phyloP scores from a whole-genome alignment of 2,797 vertebrate species.

The Otus scops region DNA sequence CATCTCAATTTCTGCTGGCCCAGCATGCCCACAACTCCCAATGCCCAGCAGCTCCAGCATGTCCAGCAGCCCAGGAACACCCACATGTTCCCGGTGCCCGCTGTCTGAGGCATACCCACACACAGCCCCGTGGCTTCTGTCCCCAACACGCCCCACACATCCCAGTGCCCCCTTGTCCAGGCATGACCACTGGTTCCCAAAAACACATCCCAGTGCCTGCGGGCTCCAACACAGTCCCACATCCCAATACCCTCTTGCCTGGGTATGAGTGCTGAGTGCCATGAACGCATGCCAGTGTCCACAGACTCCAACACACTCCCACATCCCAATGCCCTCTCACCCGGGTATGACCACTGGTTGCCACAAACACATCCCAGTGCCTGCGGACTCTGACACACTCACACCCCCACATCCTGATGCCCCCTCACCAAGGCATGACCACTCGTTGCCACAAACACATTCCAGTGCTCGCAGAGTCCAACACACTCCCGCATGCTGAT shows the following conservation, averaged over 20 bases:
- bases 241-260: background rate
- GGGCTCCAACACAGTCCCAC: background rate
- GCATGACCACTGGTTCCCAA: rapidly evolving
- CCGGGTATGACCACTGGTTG: too few relatives aligned
- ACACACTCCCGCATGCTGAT: background rate
- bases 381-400: too few relatives aligned
- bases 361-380: too few relatives aligned
- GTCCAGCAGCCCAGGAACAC: background rate
- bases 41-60: background rate
- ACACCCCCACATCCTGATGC: too few relatives aligned
- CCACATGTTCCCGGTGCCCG: rapidly evolving
- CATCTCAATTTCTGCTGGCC: rapidly evolving
- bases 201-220: rapidly evolving
- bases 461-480: too few relatives aligned
- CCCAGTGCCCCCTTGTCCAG: background rate
- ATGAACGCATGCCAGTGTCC: too few relatives aligned
- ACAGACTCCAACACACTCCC: too few relatives aligned
- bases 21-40: rapidly evolving
- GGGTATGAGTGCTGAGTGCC: too few relatives aligned
- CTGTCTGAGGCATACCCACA: rapidly evolving
- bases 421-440: too few relatives aligned
- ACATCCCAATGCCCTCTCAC: background rate
- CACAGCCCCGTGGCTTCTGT: rapidly evolving
- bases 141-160: background rate
- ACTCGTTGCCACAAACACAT: too few relatives aligned